phyloP scores from a whole-genome alignment of 2,888 invertebrate species.

The Caenorhabditis becei region DNA sequence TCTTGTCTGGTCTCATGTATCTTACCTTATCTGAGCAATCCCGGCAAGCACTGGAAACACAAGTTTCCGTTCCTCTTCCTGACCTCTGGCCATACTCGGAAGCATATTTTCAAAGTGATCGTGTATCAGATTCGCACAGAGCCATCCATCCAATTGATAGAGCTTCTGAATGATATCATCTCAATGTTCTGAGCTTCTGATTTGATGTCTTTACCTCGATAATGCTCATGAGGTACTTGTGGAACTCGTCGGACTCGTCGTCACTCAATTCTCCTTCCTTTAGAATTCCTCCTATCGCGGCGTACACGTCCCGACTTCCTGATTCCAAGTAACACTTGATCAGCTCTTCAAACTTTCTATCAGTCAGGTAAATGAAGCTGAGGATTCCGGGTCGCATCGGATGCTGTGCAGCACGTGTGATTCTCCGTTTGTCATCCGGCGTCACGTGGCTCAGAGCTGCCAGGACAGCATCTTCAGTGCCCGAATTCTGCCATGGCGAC shows the following conservation, averaged over 20 bases:
- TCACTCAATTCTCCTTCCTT: conserved; percentile 38
- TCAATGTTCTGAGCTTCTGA: not conserved
- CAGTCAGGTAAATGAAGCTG: conserved; percentile 57
- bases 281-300: conserved; percentile 52
- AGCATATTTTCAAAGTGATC: conserved; percentile 65
- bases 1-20: not conserved
- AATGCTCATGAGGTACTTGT: conserved; percentile 21
- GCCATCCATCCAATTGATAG: conserved; percentile 39
- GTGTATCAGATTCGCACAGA: conserved; percentile 66
- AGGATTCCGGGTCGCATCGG: conserved; percentile 59
- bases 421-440: conserved; percentile 35
- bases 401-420: conserved; percentile 57
- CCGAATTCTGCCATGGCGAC: conserved; percentile 38
- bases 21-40: conserved; percentile 31
- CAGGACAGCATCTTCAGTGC: conserved; percentile 53
- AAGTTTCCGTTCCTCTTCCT: conserved; percentile 41
- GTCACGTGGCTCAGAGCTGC: conserved; percentile 44
- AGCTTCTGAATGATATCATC: conserved; percentile 63
- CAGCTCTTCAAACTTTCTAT: conserved; percentile 62
- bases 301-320: conserved; percentile 48
- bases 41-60: conserved; percentile 64
- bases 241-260: conserved; percentile 41
- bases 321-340: conserved; percentile 59
- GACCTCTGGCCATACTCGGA: conserved; percentile 17
- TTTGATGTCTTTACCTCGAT: conserved; percentile 15